Evolutionary conservation across 2,888 invertebrate species (phyloP), one percentile per base, ranked within the genome.

Genomic region (Chalcis sispes): DNA sequence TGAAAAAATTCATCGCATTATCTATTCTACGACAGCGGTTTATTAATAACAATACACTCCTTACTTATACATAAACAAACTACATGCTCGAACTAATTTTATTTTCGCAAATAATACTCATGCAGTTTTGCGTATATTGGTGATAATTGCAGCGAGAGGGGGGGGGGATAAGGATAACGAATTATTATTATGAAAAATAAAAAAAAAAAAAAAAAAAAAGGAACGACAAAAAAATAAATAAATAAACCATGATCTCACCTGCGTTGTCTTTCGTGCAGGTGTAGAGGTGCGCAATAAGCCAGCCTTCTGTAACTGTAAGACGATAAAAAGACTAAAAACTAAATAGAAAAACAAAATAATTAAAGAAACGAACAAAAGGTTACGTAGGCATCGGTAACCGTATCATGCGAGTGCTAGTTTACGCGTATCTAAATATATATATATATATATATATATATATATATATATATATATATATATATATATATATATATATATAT

Each of bases 241-340:
- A 66, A n/a, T 54, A 72, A 65, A 64, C 25, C 18, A 69, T 69
- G 65, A 75, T 84, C 88, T 88, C 88, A 88, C 88, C 88, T 88
- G 88, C 84, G 86, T 71, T 79, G 85, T 83, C 77, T 82, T 84
- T 84, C 83, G 82, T 79, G 84, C 85, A 83, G 85, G 85, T 82
- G 85, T 83, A 54, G 84, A 80, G 75, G 83, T 83, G 80, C 85
- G 86, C 77, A 84, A 5, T 46, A 74, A 82, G 82, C 84, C 84
- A 79, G 84, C 75, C 82, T 81, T 85, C 87, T 87, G 87, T 80
- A 87, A 86, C 67, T 83, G 80, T 83, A 75, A 82, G 82, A 85
- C 82, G 82, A 81, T 81, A 83, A 82, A 82, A 50, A 82, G 79
- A 82, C 79, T 79, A 79, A 80, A 80, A 52, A 75, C 72, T 82